These are phyloP conservation scores for Nibea coibor DNA, from an alignment of 2,113 vertebrate genomes.

Conservation along the genomic window DNA sequence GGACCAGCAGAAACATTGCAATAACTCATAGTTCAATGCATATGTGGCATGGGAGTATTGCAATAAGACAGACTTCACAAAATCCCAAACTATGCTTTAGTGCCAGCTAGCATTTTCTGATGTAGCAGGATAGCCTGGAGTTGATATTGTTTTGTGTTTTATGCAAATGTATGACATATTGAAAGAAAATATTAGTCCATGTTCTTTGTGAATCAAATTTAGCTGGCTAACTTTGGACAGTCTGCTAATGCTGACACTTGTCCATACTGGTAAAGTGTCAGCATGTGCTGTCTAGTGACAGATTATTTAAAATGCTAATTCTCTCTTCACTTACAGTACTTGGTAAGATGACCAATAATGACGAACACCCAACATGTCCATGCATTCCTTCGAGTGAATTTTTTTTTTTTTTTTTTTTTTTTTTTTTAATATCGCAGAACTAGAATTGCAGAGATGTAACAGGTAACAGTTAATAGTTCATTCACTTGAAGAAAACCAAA, in stretches of 20 bases:
- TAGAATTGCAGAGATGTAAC: slow-evolving; percentile 44
- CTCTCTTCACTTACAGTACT: neutral
- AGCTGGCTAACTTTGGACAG: neutral
- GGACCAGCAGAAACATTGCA: slow-evolving; percentile 13
- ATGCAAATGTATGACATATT: neutral
- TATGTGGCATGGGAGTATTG: neutral
- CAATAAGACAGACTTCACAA: neutral
- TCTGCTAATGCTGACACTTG: neutral
- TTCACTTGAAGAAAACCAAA: slow-evolving; percentile 54
- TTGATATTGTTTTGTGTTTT: neutral
- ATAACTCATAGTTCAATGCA: neutral
- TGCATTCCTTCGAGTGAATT: slow-evolving; percentile 19
- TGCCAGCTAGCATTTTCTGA: neutral
- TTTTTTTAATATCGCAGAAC: slow-evolving; percentile 30
- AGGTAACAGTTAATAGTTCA: slow-evolving; percentile 30
- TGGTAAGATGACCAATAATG: slow-evolving; percentile 5
- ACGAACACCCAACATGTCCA: slow-evolving; percentile 30
- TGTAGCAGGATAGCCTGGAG: neutral
- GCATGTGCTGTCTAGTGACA: neutral
- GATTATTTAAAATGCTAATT: slow-evolving; percentile 3
- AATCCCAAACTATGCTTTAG: neutral
- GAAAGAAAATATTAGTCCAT: neutral
- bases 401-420: no score
- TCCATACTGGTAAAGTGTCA: slow-evolving; percentile 12
- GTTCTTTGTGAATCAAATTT: neutral